A percentile compares a stretch with the other conserved stretches of the same genome.
phyloP scores from a whole-genome alignment of 2,113 vertebrate species.

The Brachirus orientalis region DNA sequence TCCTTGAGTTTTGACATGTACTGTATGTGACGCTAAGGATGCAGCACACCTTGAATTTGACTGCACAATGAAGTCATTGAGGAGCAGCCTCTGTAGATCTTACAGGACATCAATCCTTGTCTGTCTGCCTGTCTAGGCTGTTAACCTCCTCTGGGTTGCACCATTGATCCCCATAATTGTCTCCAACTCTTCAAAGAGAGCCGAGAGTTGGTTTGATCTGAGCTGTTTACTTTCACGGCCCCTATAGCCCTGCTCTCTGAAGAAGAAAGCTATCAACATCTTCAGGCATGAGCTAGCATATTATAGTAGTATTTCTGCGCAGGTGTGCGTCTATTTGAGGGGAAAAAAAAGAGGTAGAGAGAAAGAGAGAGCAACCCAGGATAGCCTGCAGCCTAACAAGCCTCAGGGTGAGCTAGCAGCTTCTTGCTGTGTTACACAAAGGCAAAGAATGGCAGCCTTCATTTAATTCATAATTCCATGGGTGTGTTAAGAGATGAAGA shows the following conservation, averaged over 20 bases:
- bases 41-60: no score
- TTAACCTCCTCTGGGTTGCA: slow-evolving; percentile 77
- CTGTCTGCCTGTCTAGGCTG: slow-evolving; percentile 74
- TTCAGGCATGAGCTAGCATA: slow-evolving; percentile 77
- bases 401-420: slow-evolving; percentile 55
- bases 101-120: slow-evolving; percentile 69
- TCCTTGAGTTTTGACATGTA: no score
- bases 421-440: slow-evolving; percentile 57
- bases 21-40: no score
- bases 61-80: slow-evolving; percentile 35
- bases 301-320: slow-evolving; percentile 60
- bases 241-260: slow-evolving; percentile 62
- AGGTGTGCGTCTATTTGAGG: no score
- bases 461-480: slow-evolving; percentile 20
- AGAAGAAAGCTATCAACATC: slow-evolving; percentile 73
- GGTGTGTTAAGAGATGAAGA: slow-evolving; percentile 14
- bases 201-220: slow-evolving; percentile 77
- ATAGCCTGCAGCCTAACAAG: slow-evolving; percentile 53
- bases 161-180: slow-evolving; percentile 79
- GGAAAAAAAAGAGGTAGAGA: slow-evolving; percentile 1
- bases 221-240: slow-evolving; percentile 77
- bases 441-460: slow-evolving; percentile 31
- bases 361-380: slow-evolving; percentile 22
- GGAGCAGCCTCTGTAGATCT: slow-evolving; percentile 54
- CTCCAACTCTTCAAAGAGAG: slow-evolving; percentile 75